Base-by-base conservation (phyloP, 2,113 vertebrate species). In the Setophaga petechia region DNA sequence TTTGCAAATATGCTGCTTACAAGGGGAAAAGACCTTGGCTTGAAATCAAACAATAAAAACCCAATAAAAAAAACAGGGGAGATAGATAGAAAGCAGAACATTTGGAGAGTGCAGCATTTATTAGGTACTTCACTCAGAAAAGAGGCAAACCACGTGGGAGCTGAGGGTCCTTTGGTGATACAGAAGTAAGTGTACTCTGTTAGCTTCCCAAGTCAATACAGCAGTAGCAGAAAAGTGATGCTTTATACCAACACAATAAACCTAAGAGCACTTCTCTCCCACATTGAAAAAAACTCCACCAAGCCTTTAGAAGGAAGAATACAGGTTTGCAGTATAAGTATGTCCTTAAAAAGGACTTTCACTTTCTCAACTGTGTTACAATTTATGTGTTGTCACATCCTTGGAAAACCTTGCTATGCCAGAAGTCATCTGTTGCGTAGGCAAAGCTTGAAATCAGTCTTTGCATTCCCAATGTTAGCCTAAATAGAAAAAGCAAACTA, bases 391-490 rank as follows among this genome's bases (percentile, higher is more conserved):
- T 79, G 76, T 84, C 84, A 52, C 74, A 89, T 84, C 83, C 83
- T 52, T 89, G 91, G 86, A 65, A 90, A 94, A 75, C 65, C 73
- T 87, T 61, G 52, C 73, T 57, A 1, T 91, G 84, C 80, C 80
- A 72, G 69, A 88, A 93, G 80, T 95, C 91, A 88, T 86, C 83
- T 84, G 86, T 88, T 15, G 9, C 6, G 8, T 87, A 87, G 84
- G 73, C 80, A 93, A 91, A 87, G 65, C 80, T 81, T 74, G 73
- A 94, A 91, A 89, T 63, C 37, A 37, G 86, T 77, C 57, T 31
- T 68, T 57, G 66, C 55, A 18, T 90, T 92, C 47, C 59, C 55
- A 44, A 10, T 51, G 55, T 84, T 74, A 75, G 37, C 79, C 79
- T 84, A 89, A 81, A 68, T 68, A 82, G 55, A 35, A 93, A 87